phyloP scores from a whole-genome alignment of 1,140 invertebrate genomes.

The Phenacoccus solenopsis region DNA sequence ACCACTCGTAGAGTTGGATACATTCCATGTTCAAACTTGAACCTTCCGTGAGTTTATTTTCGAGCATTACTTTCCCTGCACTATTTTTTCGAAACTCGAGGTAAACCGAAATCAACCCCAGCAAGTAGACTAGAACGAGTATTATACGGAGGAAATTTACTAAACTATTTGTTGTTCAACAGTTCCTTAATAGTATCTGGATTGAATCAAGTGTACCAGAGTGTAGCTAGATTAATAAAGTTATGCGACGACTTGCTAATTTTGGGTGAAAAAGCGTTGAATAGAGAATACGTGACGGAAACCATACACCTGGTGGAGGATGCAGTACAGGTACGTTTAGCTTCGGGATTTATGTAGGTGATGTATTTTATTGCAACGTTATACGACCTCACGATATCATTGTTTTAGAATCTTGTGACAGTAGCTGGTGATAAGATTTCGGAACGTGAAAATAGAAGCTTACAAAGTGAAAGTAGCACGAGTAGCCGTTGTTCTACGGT shows the following conservation, averaged over 20 bases:
- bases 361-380: neutral
- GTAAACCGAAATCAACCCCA: too few relatives aligned
- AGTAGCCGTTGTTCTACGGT: constrained; percentile 15
- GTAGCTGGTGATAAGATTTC: constrained; percentile 51
- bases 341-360: neutral
- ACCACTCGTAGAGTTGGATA: too few relatives aligned
- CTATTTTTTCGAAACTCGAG: too few relatives aligned
- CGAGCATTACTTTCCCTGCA: too few relatives aligned
- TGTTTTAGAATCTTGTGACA: constrained; percentile 43
- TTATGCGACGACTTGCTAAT: constrained; percentile 73
- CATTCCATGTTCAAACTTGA: too few relatives aligned
- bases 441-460: constrained; percentile 29
- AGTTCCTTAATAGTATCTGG: constrained; percentile 56
- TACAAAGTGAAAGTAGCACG: constrained; percentile 17
- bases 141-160: too few relatives aligned
- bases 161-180: constrained; percentile 19
- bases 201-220: constrained; percentile 73
- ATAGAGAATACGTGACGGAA: constrained; percentile 59
- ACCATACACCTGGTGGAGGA: constrained; percentile 63
- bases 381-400: neutral
- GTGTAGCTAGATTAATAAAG: constrained; percentile 71
- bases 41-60: too few relatives aligned
- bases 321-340: constrained; percentile 50
- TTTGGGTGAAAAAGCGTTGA: constrained; percentile 46
- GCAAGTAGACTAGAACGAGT: too few relatives aligned